Percentiles rank a stretch among this genome's conserved stretches.
Conservation (phyloP, 1,140 invertebrate genomes). For the Drosophila ironensis region DNA sequence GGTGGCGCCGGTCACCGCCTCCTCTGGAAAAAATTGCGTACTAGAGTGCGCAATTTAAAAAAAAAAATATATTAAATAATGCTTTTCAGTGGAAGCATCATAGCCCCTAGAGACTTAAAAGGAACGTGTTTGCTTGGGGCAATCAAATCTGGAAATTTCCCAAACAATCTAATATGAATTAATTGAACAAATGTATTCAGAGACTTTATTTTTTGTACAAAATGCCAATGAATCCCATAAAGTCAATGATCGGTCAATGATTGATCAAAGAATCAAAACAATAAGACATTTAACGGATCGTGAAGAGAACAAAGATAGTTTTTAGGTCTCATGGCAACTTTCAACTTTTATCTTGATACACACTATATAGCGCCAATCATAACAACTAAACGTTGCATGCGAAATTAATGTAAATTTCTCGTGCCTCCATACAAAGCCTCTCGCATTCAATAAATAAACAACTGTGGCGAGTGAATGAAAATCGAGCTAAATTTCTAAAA, state of each 20-base stretch:
- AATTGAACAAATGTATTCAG: background rate
- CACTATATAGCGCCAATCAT: slow-evolving; percentile 7
- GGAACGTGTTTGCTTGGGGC: background rate
- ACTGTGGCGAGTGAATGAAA: slow-evolving; percentile 2
- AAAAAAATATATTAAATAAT: too few species aligned
- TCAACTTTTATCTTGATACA: slow-evolving; percentile 37
- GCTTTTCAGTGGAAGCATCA: too few species aligned
- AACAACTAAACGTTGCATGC: slow-evolving; percentile 28
- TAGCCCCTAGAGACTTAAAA: background rate
- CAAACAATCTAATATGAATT: background rate
- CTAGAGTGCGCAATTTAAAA: too few species aligned
- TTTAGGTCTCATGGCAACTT: slow-evolving; percentile 8
- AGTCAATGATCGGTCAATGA: background rate
- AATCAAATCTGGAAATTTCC: background rate
- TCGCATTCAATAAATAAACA: slow-evolving; percentile 5
- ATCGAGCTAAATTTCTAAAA: slow-evolving; percentile 1
- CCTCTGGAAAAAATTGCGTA: too few species aligned
- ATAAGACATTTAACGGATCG: slow-evolving; percentile 13
- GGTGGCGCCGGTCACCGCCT: slow-evolving; percentile 9
- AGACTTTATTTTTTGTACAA: too few species aligned
- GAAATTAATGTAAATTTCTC: slow-evolving; percentile 49
- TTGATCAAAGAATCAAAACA: slow-evolving; percentile 4
- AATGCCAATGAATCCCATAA: background rate
- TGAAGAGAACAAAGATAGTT: background rate
- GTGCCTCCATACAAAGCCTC: background rate